Percentiles rank a stretch among this genome's conserved stretches.
Conservation (phyloP, 2,797 vertebrate species). For the Prunella strophiata region DNA sequence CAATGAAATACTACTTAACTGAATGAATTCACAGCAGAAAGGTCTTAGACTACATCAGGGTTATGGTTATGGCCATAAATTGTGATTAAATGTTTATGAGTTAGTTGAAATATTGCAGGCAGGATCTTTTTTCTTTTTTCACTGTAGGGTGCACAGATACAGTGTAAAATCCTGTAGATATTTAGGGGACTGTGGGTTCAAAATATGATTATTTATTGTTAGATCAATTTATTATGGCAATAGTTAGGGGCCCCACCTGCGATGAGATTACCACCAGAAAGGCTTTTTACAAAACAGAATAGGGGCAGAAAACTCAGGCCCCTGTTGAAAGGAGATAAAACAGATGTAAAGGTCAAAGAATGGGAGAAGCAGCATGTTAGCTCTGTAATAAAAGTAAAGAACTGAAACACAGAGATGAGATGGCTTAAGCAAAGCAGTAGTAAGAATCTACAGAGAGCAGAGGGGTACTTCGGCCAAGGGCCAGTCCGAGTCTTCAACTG, state of each 20-base stretch:
- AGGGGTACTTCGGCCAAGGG: background rate
- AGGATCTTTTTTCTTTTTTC: background rate
- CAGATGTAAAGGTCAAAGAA: background rate
- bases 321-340: background rate
- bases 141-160: background rate
- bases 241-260: background rate
- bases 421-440: background rate
- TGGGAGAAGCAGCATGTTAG: background rate
- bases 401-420: background rate
- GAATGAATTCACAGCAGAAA: constrained; percentile 38
- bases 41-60: background rate
- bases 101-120: constrained; percentile 7
- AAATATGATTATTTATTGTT: constrained; percentile 2
- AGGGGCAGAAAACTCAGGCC: background rate
- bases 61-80: constrained; percentile 21
- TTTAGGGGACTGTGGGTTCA: background rate
- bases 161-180: background rate
- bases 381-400: background rate
- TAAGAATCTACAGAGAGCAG: background rate
- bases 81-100: constrained; percentile 7
- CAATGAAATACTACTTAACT: background rate
- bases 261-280: background rate
- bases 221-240: background rate
- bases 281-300: background rate
- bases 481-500: background rate